Evolutionary conservation across 2,797 vertebrate species (phyloP).

Genomic region (Ispidina picta): DNA sequence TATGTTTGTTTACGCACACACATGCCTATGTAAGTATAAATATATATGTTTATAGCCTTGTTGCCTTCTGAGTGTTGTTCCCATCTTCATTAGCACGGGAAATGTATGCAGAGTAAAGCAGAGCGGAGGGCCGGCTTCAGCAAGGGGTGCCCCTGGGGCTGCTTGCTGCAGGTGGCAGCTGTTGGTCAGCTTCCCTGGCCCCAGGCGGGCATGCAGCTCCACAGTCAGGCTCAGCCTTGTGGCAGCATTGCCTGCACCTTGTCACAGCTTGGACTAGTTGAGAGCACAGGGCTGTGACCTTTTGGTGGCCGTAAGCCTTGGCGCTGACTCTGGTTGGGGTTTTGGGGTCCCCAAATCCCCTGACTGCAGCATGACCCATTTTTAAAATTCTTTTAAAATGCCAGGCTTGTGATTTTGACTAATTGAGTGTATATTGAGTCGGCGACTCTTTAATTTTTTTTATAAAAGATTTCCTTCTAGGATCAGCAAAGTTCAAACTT

Average conservation of each 20-base stretch:
- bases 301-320: not conserved
- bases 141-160: not conserved
- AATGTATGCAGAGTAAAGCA: not conserved
- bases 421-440: conserved; percentile 42
- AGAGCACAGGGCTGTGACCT: not conserved
- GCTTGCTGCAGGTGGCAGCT: not conserved
- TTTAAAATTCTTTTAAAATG: not conserved
- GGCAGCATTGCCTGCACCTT: accelerated
- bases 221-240: accelerated
- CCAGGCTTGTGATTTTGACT: conserved; percentile 41
- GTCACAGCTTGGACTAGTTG: accelerated
- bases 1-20: conserved; percentile 48
- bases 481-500: conserved; percentile 62
- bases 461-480: conserved; percentile 59
- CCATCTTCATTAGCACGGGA: not conserved
- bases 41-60: not conserved
- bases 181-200: not conserved
- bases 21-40: conserved; percentile 30
- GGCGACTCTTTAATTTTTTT: conserved; percentile 44
- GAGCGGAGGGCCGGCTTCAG: not conserved
- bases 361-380: accelerated
- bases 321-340: accelerated
- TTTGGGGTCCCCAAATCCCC: accelerated
- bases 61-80: not conserved
- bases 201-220: accelerated